A percentile compares a stretch with the other conserved stretches of the same genome.
Evolutionary conservation across 2,113 vertebrate genomes (phyloP).

Genomic region (Strigops habroptila): DNA sequence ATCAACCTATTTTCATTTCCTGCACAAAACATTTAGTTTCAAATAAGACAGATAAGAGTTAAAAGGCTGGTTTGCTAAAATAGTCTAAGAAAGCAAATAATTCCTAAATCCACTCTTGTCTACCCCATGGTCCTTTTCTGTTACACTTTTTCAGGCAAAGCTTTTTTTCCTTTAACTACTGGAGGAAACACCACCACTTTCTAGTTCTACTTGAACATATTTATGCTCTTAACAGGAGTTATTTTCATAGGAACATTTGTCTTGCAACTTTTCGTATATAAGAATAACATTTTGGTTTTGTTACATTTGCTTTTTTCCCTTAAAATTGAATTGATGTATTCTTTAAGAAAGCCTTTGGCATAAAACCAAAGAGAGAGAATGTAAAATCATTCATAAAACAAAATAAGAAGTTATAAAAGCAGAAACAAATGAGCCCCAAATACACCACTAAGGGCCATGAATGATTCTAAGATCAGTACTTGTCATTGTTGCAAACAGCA

Average conservation of each 20-base stretch:
- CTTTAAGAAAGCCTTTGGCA: background rate
- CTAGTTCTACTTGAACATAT: background rate
- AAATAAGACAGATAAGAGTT: background rate
- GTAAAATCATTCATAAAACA: background rate
- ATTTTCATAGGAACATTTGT: background rate
- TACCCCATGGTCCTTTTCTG: background rate
- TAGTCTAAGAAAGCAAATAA: background rate
- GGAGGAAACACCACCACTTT: background rate
- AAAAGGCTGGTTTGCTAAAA: background rate
- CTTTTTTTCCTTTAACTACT: background rate
- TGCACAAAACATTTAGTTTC: background rate
- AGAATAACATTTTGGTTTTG: background rate
- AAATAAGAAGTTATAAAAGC: background rate
- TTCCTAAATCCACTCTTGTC: background rate
- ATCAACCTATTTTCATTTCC: slow-evolving; percentile 32
- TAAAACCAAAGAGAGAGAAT: background rate
- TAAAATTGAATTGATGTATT: background rate
- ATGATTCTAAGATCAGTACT: background rate
- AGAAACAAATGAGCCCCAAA: background rate
- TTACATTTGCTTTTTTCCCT: background rate
- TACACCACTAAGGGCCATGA: background rate
- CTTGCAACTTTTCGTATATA: background rate
- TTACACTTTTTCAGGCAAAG: background rate
- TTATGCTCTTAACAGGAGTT: background rate
- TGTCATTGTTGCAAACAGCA: background rate